These are phyloP conservation scores for Drosophila fulvimacula DNA, from an alignment of 2,888 invertebrate species.

Conservation along the genomic window DNA sequence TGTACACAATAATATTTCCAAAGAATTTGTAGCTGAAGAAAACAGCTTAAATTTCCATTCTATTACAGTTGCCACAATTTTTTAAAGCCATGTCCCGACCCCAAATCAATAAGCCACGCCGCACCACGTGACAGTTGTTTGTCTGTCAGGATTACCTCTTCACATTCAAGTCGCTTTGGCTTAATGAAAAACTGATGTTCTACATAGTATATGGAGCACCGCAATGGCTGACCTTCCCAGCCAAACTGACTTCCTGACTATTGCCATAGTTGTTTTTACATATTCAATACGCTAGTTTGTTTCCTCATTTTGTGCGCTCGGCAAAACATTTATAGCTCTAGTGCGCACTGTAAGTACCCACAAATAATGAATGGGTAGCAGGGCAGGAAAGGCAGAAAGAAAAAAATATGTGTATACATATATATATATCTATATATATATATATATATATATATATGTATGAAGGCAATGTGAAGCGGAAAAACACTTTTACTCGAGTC, in stretches of 20 bases:
- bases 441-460: neutral
- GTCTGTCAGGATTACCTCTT: slow-evolving; percentile 1
- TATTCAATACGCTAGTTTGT: slow-evolving; percentile 48
- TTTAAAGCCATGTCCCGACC: neutral
- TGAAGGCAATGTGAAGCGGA: slow-evolving; percentile 18
- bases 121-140: slow-evolving; percentile 2
- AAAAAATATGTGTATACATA: no score
- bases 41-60: neutral
- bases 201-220: slow-evolving; percentile 21
- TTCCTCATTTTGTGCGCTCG: slow-evolving; percentile 15
- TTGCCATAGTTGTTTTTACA: slow-evolving; percentile 43
- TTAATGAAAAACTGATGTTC: slow-evolving; percentile 39
- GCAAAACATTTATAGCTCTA: slow-evolving; percentile 28
- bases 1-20: neutral
- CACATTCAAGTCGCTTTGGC: slow-evolving; percentile 14
- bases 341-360: slow-evolving; percentile 38
- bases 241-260: slow-evolving; percentile 22
- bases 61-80: neutral
- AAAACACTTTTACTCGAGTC: slow-evolving; percentile 46
- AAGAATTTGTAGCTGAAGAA: neutral
- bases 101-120: slow-evolving; percentile 40
- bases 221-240: slow-evolving; percentile 1
- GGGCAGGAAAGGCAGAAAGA: neutral
- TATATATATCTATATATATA: neutral
- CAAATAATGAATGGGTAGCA: slow-evolving; percentile 36